These are phyloP conservation scores for Melanargia galathea DNA, from an alignment of 2,888 invertebrate genomes.

Conservation along the genomic window DNA sequence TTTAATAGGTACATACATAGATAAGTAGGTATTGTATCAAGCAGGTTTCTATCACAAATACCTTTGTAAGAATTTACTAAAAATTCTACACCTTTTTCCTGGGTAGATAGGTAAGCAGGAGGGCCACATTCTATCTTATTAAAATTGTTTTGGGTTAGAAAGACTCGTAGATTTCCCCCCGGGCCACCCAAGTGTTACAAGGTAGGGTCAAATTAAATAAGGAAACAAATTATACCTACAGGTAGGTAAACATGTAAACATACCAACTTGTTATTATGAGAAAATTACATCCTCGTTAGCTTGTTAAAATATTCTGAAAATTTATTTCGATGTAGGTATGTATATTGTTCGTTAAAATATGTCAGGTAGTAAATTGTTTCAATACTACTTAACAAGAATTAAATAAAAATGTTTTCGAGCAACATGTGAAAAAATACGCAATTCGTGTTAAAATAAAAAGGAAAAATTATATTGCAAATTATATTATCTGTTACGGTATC, in stretches of 20 bases:
- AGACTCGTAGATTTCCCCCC: slow-evolving; percentile 34
- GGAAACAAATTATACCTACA: slow-evolving; percentile 7
- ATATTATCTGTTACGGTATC: background rate
- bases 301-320: background rate
- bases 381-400: background rate
- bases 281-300: background rate
- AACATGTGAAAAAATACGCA: slow-evolving; percentile 10
- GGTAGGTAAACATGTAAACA: background rate
- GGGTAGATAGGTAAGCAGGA: slow-evolving; percentile 27
- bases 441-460: slow-evolving; percentile 15
- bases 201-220: slow-evolving; percentile 28
- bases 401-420: background rate
- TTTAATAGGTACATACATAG: too few species aligned
- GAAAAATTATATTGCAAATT: slow-evolving; percentile 9
- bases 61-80: background rate
- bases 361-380: background rate
- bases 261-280: background rate
- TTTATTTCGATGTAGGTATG: background rate
- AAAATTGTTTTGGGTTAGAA: slow-evolving; percentile 37
- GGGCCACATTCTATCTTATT: slow-evolving; percentile 37
- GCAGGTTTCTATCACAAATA: background rate
- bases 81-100: slow-evolving; percentile 30
- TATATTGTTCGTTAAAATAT: background rate
- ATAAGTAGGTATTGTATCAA: too few species aligned
- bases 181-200: slow-evolving; percentile 24